Evolutionary conservation across 2,888 invertebrate genomes (phyloP), one percentile per base, ranked within the genome.

Genomic region (Mesorhabditis belari): DNA sequence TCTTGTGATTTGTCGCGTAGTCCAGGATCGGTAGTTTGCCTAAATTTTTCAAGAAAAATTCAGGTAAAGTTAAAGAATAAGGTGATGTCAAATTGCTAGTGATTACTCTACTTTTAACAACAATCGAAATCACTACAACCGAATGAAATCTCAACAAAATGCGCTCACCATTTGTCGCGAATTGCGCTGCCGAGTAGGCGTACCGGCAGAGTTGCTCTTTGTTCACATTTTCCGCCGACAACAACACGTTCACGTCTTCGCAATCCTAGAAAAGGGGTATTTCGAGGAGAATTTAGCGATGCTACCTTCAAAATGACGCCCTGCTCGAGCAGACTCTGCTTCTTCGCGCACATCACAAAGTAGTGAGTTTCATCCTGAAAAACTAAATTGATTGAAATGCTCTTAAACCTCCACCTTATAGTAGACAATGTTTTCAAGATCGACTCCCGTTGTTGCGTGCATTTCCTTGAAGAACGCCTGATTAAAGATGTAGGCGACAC

Each of bases 311-410:
- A 50, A 25, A 73, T 67, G 12, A 75, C 74, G 24, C 74, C 71
- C 60, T 72, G 67, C 17, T 71, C 65, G 29, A 76, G 57, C 12
- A 76, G 64, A 58, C 67, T 65, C 50, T 65, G 65, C 83, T 98
- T 98, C 84, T 96, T 96, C 53, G 96, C 96, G 21, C 96, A 96
- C 96, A 98, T 98, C 25, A 98, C 96, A 84, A 98, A 98, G 83
- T 99, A 99, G 83, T 98, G 98, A 0, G 96, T 98, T 78, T 96
- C 96, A 82, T 96, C 96, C 58, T 60, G 19, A 24, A 50, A 50
- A 25, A 9, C 55, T 3, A 12, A 26, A 54, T 23, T 49, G 26
- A 3, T 3, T 54, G 27, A 6, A 54, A 25, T 26, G 12, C 17
- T 6, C 23, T 25, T 12, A 12, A 17, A 2, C 28, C 5, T 6